Evolutionary conservation across 2,113 vertebrate species (phyloP).

Genomic region (Ciconia stormi): DNA sequence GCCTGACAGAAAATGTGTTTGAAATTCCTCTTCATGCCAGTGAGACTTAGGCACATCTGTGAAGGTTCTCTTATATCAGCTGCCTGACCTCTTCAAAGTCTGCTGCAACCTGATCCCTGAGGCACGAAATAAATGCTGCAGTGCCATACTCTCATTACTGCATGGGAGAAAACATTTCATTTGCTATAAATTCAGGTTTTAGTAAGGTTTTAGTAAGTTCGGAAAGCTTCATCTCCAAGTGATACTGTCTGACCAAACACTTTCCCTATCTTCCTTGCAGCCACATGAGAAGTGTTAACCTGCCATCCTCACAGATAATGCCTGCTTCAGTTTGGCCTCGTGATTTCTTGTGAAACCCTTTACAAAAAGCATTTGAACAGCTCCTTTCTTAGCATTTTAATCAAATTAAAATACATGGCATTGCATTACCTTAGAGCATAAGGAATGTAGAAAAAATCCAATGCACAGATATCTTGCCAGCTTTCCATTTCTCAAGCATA

Average conservation of each 20-base stretch:
- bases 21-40: background rate
- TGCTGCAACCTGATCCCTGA: background rate
- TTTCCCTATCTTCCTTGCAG: background rate
- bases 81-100: background rate
- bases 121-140: background rate
- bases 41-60: background rate
- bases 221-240: background rate
- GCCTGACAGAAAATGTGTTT: background rate
- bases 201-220: background rate
- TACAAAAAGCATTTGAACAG: background rate
- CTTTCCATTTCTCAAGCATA: background rate
- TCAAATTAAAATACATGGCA: background rate
- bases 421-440: background rate
- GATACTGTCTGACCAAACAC: background rate
- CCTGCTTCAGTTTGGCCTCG: background rate
- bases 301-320: rapidly evolving
- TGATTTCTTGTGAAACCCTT: background rate
- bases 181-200: background rate
- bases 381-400: background rate
- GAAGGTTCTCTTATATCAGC: background rate
- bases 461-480: background rate
- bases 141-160: background rate
- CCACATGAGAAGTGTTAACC: background rate
- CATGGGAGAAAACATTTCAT: background rate
- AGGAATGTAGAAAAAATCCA: background rate